Evolutionary conservation across 2,113 vertebrate species (phyloP).

Genomic region (Pseudopipra pipra): DNA sequence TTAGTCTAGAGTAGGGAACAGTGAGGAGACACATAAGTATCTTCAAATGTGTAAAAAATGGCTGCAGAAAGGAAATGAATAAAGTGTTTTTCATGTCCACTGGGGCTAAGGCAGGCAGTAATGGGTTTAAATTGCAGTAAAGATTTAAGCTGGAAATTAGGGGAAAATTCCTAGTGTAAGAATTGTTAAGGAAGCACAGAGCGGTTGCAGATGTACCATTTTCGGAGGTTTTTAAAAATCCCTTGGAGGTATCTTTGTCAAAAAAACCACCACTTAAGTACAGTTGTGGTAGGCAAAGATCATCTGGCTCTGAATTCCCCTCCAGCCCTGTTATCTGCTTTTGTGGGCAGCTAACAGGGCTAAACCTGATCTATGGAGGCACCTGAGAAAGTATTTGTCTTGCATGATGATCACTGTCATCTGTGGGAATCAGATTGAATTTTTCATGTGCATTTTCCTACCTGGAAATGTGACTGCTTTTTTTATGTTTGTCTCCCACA

Average conservation of each 20-base stretch:
- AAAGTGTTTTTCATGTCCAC: neutral
- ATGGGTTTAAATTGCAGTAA: neutral
- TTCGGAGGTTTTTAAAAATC: neutral
- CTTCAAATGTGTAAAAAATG: neutral
- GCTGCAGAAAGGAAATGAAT: neutral
- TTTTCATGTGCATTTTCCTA: neutral
- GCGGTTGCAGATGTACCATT: accelerated
- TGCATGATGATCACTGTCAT: neutral
- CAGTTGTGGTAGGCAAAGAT: neutral
- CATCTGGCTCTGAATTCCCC: neutral
- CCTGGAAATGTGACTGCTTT: neutral
- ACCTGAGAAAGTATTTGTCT: neutral
- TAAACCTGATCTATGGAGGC: neutral
- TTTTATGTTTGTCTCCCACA: neutral
- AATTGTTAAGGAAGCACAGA: neutral
- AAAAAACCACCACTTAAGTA: neutral
- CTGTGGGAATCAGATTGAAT: neutral
- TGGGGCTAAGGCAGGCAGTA: neutral
- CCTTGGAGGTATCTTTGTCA: neutral
- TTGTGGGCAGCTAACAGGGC: neutral
- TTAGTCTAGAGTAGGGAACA: neutral
- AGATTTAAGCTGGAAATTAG: neutral
- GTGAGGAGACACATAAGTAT: neutral
- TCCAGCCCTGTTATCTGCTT: neutral
- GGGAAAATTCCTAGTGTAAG: neutral